Conservation (phyloP, 2,797 vertebrate species). For the Aselliscus stoliczkanus region DNA sequence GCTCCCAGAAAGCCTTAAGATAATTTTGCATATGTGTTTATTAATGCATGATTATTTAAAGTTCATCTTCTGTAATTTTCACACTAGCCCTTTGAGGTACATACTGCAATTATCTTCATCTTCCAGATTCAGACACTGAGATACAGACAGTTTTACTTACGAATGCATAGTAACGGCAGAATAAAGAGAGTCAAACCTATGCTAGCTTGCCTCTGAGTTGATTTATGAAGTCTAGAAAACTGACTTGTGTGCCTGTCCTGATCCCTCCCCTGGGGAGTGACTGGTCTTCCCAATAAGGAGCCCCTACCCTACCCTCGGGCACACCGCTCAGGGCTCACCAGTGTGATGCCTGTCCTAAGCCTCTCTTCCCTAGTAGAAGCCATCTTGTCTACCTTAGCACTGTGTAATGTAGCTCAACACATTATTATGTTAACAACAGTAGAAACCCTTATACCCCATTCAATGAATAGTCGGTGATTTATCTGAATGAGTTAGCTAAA, state of each 20-base stretch:
- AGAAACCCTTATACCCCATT: background rate
- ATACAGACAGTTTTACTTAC: background rate
- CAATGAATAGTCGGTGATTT: background rate
- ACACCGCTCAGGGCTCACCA: background rate
- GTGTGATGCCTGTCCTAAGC: background rate
- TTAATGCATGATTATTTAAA: background rate
- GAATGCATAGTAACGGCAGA: background rate
- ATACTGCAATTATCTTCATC: background rate
- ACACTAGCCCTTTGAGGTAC: background rate
- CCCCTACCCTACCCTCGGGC: background rate
- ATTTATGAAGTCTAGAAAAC: background rate
- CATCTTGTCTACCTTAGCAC: background rate
- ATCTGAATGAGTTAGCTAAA: slow-evolving; percentile 36
- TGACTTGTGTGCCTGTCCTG: background rate
- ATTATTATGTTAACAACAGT: background rate
- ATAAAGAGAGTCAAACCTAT: background rate
- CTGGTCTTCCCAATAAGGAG: background rate
- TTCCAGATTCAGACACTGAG: background rate
- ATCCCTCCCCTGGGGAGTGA: background rate
- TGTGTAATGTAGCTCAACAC: background rate
- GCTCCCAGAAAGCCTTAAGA: background rate
- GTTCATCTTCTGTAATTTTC: background rate
- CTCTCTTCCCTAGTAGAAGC: background rate
- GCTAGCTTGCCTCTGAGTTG: background rate
- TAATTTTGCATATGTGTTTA: background rate